phyloP scores from a whole-genome alignment of 1,140 invertebrate genomes.

The Cyphomyrmex costatus region DNA sequence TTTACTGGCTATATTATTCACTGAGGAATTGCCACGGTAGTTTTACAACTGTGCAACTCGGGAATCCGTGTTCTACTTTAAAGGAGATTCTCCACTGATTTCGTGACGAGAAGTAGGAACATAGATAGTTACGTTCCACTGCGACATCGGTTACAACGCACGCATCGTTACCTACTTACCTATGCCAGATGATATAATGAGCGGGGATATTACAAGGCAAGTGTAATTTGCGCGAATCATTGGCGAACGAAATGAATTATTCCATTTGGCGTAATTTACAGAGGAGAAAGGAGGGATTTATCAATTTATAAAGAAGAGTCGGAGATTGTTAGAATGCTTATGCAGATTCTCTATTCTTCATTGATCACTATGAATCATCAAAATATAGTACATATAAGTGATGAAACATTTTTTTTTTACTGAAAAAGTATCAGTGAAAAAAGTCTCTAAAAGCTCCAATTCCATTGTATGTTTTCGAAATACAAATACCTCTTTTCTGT shows the following conservation, averaged over 20 bases:
- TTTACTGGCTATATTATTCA: conserved; percentile 28
- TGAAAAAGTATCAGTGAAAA: conserved; percentile 21
- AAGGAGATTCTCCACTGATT: conserved; percentile 3
- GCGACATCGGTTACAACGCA: not conserved
- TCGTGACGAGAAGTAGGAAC: not conserved
- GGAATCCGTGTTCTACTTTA: conserved; percentile 29
- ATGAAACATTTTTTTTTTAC: not conserved
- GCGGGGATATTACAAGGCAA: not conserved
- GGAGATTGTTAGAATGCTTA: not conserved
- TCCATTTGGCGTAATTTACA: conserved; percentile 32
- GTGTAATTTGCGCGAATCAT: conserved; percentile 32
- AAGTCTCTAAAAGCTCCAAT: conserved; percentile 2
- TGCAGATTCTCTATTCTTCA: not conserved
- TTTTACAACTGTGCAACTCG: not conserved
- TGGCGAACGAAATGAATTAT: conserved; percentile 35
- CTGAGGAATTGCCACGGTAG: not conserved
- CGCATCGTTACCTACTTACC: conserved; percentile 41
- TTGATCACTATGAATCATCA: not conserved
- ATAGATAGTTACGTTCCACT: not conserved
- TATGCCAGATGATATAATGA: conserved; percentile 34
- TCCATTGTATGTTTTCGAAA: conserved; percentile 26
- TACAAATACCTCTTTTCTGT: not conserved
- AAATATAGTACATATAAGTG: not conserved
- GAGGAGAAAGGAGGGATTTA: not conserved
- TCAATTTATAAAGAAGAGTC: not conserved